phyloP scores from a whole-genome alignment of 2,888 invertebrate species.

The Lampropteryx suffumata region DNA sequence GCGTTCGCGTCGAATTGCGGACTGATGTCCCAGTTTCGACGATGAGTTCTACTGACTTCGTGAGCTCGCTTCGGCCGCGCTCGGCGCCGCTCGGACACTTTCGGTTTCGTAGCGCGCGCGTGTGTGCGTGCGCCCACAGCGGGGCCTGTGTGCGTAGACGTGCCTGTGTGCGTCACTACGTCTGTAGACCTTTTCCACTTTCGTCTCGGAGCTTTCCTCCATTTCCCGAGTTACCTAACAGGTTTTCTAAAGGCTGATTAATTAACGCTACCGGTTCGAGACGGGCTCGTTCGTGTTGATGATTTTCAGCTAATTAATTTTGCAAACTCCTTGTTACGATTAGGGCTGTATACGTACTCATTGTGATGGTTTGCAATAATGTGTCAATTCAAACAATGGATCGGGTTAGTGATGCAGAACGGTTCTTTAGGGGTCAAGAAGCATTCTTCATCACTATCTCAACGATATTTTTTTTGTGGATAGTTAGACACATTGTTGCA shows the following conservation, averaged over 20 bases:
- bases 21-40: constrained; percentile 86
- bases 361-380: too few species aligned
- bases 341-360: background rate
- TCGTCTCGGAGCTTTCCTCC: constrained; percentile 75
- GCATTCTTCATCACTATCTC: too few species aligned
- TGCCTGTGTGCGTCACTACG: constrained; percentile 23
- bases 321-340: constrained; percentile 26
- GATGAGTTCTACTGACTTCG: constrained; percentile 82
- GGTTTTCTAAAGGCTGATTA: constrained; percentile 62
- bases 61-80: constrained; percentile 79
- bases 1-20: constrained; percentile 78
- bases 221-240: constrained; percentile 75
- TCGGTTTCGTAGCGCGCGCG: constrained; percentile 77
- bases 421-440: too few species aligned
- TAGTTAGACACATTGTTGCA: too few species aligned
- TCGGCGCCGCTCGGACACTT: constrained; percentile 79
- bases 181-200: constrained; percentile 67
- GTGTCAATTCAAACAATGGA: too few species aligned
- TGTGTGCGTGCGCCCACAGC: constrained; percentile 50
- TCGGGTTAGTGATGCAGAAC: too few species aligned
- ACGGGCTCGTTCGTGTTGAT: constrained; percentile 34
- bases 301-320: constrained; percentile 42
- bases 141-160: constrained; percentile 29
- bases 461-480: too few species aligned
- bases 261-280: constrained; percentile 38